phyloP scores from a whole-genome alignment of 2,797 vertebrate genomes.

The Channa striata region DNA sequence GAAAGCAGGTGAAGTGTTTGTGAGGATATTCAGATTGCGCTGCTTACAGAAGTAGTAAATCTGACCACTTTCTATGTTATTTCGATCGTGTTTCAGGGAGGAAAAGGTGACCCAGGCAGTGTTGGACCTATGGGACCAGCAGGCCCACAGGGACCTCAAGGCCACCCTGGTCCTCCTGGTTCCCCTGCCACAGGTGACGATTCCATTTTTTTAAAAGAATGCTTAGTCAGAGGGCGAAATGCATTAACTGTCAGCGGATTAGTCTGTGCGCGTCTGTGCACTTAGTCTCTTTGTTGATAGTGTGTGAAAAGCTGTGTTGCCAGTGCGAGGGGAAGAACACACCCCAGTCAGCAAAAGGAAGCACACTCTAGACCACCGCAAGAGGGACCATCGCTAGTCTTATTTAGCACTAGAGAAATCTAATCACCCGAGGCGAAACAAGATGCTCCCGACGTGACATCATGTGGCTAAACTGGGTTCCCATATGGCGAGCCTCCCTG shows the following conservation, averaged over 20 bases:
- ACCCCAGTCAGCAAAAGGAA: slow-evolving; percentile 46
- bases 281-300: slow-evolving; percentile 4
- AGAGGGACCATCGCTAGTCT: slow-evolving; percentile 60
- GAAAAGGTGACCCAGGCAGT: slow-evolving; percentile 90
- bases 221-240: neutral
- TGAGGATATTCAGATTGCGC: neutral
- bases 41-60: neutral
- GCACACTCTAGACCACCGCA: slow-evolving; percentile 49
- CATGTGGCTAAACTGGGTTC: slow-evolving; percentile 69
- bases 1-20: slow-evolving; percentile 90
- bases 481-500: slow-evolving; percentile 45
- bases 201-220: neutral
- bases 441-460: slow-evolving; percentile 76
- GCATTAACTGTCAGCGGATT: neutral
- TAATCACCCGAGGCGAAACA: slow-evolving; percentile 68
- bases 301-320: slow-evolving; percentile 10
- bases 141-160: slow-evolving; percentile 91
- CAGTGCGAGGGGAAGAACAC: slow-evolving; percentile 21
- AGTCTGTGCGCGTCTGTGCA: slow-evolving; percentile 3
- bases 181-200: slow-evolving; percentile 87
- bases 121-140: slow-evolving; percentile 89
- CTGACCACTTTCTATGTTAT: neutral
- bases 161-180: slow-evolving; percentile 92
- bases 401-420: slow-evolving; percentile 76
- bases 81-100: slow-evolving; percentile 83